These are phyloP conservation scores for Cnemophilus loriae DNA, from an alignment of 2,113 vertebrate species.

Conservation along the genomic window DNA sequence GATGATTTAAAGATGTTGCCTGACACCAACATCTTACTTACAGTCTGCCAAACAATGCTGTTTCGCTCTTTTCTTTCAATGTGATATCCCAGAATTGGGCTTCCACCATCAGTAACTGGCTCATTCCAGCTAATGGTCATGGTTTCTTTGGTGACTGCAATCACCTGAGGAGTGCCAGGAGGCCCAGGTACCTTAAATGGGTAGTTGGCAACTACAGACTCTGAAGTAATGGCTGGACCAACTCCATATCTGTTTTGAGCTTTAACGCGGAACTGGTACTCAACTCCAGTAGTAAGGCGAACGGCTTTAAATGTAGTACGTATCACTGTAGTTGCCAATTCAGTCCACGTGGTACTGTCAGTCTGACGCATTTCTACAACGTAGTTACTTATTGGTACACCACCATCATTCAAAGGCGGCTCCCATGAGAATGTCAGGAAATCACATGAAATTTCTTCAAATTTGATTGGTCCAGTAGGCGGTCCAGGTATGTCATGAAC, in stretches of 20 bases:
- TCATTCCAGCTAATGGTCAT: slow-evolving; percentile 98
- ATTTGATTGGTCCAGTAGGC: slow-evolving; percentile 91
- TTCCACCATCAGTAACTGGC: slow-evolving; percentile 93
- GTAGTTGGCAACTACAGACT: slow-evolving; percentile 86
- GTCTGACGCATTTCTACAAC: slow-evolving; percentile 92
- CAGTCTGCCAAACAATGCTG: slow-evolving; percentile 90
- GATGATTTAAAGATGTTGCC: slow-evolving; percentile 92
- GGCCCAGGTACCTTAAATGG: slow-evolving; percentile 95
- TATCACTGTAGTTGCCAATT: slow-evolving; percentile 87
- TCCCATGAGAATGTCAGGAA: slow-evolving; percentile 91
- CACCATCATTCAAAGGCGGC: slow-evolving; percentile 92
- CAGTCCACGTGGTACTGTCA: slow-evolving; percentile 87
- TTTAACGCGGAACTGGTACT: slow-evolving; percentile 96
- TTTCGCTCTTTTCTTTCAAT: slow-evolving; percentile 96
- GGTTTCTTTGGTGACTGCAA: slow-evolving; percentile 88
- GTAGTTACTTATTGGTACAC: slow-evolving; percentile 94
- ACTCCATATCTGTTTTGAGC: slow-evolving; percentile 95
- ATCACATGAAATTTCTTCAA: slow-evolving; percentile 90
- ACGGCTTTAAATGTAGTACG: slow-evolving; percentile 92
- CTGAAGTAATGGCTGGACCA: slow-evolving; percentile 88
- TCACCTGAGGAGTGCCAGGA: slow-evolving; percentile 91
- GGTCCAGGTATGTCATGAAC: slow-evolving; percentile 95
- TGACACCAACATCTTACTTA: slow-evolving; percentile 86
- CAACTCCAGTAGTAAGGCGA: slow-evolving; percentile 87
- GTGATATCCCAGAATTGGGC: slow-evolving; percentile 92